A percentile compares a stretch with the other conserved stretches of the same genome.
phyloP scores from a whole-genome alignment of 2,888 invertebrate species.

The Rhimphoctona megacephalus region DNA sequence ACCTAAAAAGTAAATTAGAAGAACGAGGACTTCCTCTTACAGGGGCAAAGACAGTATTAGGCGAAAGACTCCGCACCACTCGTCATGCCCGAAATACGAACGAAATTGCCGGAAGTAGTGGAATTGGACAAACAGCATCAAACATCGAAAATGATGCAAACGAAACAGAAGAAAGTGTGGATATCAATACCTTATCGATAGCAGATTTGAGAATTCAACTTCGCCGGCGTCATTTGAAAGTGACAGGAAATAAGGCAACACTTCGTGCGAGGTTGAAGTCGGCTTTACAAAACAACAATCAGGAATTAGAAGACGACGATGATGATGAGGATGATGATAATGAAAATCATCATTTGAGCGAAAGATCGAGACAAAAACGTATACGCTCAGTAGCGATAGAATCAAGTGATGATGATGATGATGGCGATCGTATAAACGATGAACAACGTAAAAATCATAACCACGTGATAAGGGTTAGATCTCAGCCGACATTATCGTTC shows the following conservation, averaged over 20 bases:
- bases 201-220: conserved; percentile 22
- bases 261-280: conserved; percentile 18
- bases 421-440: background rate
- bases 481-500: conserved; percentile 34
- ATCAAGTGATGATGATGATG: conserved; percentile 24
- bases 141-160: background rate
- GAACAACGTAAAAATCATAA: background rate
- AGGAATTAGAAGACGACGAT: background rate
- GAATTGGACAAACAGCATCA: background rate
- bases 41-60: conserved; percentile 36
- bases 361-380: background rate
- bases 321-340: conserved; percentile 32
- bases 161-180: background rate
- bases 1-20: conserved; percentile 18
- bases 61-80: conserved; percentile 11
- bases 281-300: background rate
- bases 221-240: conserved; percentile 4
- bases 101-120: background rate
- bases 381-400: background rate
- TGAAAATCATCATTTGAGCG: conserved; percentile 14
- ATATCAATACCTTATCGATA: conserved; percentile 32
- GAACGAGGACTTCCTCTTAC: conserved; percentile 20
- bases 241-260: conserved; percentile 29
- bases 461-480: conserved; percentile 3
- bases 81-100: background rate